A percentile compares a stretch with the other conserved stretches of the same genome.
These are phyloP conservation scores for Apamea monoglypha DNA, from an alignment of 2,888 invertebrate species.

Conservation along the genomic window DNA sequence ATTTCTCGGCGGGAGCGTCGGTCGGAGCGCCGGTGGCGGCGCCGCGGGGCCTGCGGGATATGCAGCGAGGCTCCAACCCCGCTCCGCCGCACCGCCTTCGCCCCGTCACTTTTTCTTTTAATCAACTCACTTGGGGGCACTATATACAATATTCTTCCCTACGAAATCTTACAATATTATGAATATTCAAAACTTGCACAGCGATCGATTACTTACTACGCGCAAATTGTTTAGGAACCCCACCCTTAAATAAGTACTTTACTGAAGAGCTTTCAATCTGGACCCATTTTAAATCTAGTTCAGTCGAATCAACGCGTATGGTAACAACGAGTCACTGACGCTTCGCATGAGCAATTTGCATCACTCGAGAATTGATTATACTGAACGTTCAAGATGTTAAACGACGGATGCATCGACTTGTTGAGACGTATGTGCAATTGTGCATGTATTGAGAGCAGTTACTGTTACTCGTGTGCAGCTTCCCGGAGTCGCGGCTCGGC, in stretches of 20 bases:
- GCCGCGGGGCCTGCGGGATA: constrained; percentile 70
- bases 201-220: constrained; percentile 10
- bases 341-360: constrained; percentile 65
- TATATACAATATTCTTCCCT: constrained; percentile 68
- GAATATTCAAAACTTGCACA: constrained; percentile 34
- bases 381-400: constrained; percentile 55
- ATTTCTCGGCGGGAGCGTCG: constrained; percentile 70
- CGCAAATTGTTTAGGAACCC: constrained; percentile 59
- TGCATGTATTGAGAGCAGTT: constrained; percentile 40
- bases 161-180: constrained; percentile 25
- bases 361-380: constrained; percentile 58
- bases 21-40: constrained; percentile 63
- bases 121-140: constrained; percentile 77
- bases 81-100: constrained; percentile 54
- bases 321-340: constrained; percentile 50
- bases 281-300: constrained; percentile 55
- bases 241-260: constrained; percentile 43
- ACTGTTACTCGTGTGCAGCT: constrained; percentile 90
- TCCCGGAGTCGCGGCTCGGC: constrained; percentile 97
- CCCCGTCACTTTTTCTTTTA: constrained; percentile 73
- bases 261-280: constrained; percentile 48
- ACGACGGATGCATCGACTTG: constrained; percentile 64
- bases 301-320: constrained; percentile 52
- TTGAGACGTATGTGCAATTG: constrained; percentile 38
- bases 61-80: constrained; percentile 57